These are phyloP conservation scores for Eretmocerus hayati DNA, from an alignment of 2,888 invertebrate species.

Conservation along the genomic window DNA sequence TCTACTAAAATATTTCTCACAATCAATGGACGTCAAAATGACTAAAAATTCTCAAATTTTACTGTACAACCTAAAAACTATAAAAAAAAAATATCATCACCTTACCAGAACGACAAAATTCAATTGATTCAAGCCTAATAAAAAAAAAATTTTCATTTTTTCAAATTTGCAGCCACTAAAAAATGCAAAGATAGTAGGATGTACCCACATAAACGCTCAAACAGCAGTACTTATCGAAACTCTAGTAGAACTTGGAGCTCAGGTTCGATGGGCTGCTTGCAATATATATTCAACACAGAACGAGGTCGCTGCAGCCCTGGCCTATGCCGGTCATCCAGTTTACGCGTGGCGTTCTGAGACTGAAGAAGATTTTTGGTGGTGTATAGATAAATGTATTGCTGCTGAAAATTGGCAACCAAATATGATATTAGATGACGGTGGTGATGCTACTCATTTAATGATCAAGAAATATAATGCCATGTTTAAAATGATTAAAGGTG, in stretches of 20 bases:
- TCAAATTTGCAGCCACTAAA: conserved; percentile 72
- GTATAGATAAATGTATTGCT: conserved; percentile 91
- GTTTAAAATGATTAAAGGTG: conserved; percentile 86
- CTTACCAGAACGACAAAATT: too few species aligned
- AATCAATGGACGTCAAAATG: too few species aligned
- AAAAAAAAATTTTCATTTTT: too few species aligned
- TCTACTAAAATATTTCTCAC: too few species aligned
- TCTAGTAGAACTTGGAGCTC: conserved; percentile 78
- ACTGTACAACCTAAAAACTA: too few species aligned
- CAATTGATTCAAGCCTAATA: too few species aligned
- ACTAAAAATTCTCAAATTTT: too few species aligned
- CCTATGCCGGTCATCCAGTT: conserved; percentile 81
- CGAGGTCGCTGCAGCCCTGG: conserved; percentile 92
- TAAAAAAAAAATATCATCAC: too few species aligned
- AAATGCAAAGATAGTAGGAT: conserved; percentile 94
- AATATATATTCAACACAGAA: conserved; percentile 99
- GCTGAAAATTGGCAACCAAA: conserved; percentile 93
- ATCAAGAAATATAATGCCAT: conserved; percentile 89
- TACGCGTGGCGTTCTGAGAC: conserved; percentile 97
- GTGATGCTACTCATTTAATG: conserved; percentile 94
- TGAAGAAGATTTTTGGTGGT: conserved; percentile 99
- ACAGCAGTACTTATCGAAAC: conserved; percentile 94
- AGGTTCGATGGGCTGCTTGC: conserved; percentile 93
- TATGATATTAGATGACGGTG: conserved; percentile 96
- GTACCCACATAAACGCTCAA: conserved; percentile 97